These are phyloP conservation scores for Pteronotus mesoamericanus DNA, from an alignment of 2,797 vertebrate genomes.

Conservation along the genomic window DNA sequence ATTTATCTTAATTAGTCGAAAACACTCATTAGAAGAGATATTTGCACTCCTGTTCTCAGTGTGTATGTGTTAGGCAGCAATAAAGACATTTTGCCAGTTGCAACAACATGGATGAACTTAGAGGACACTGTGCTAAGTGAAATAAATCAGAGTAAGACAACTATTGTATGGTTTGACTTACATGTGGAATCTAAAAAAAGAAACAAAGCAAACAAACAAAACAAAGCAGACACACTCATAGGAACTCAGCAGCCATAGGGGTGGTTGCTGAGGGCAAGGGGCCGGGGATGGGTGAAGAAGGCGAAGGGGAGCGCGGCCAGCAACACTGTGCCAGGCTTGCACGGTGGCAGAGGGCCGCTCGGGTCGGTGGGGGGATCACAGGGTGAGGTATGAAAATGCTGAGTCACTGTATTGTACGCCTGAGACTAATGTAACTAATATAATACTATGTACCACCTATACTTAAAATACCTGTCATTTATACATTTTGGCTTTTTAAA, in stretches of 20 bases:
- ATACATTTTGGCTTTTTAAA: background rate
- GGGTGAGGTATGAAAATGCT: background rate
- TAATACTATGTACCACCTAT: background rate
- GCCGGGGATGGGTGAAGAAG: background rate
- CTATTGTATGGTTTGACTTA: background rate
- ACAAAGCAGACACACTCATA: background rate
- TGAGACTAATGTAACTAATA: background rate
- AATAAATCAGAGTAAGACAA: background rate
- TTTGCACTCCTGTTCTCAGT: background rate
- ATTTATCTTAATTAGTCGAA: background rate
- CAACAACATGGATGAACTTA: background rate
- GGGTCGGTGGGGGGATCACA: background rate
- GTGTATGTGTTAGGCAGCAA: background rate
- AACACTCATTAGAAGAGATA: background rate
- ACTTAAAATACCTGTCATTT: background rate
- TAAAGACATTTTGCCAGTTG: background rate
- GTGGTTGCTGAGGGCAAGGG: background rate
- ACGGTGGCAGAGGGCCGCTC: background rate
- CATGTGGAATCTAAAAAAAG: background rate
- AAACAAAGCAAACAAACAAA: background rate
- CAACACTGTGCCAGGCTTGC: background rate
- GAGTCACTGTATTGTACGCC: background rate
- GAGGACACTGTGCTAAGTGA: background rate
- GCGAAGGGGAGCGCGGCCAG: background rate
- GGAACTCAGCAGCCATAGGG: background rate